These are phyloP conservation scores for Lophius piscatorius DNA, from an alignment of 2,113 vertebrate species.

Conservation along the genomic window DNA sequence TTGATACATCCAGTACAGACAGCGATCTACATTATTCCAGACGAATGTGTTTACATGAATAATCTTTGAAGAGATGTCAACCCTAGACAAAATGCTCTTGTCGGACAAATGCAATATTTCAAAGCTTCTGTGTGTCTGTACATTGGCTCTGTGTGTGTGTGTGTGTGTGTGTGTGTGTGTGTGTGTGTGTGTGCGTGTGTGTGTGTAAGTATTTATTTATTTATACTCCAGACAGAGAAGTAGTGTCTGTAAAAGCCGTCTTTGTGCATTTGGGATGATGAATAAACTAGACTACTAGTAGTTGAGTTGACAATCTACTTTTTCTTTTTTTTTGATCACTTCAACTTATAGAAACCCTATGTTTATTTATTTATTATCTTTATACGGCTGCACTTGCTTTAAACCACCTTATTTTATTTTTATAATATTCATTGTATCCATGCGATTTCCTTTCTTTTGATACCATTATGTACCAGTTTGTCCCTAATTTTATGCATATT, in stretches of 20 bases:
- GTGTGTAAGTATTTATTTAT: background rate
- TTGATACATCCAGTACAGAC: conserved; percentile 19
- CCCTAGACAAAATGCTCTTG: conserved; percentile 5
- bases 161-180: background rate
- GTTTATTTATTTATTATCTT: conserved; percentile 3
- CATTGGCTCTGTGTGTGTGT: background rate
- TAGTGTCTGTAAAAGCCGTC: background rate
- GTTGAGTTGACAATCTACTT: no score
- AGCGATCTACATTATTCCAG: conserved; percentile 29
- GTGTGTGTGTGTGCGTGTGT: background rate
- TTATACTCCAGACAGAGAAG: conserved; percentile 5
- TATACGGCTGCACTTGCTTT: no score
- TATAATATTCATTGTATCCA: no score
- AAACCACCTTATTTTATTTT: no score
- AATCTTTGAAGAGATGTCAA: conserved; percentile 41
- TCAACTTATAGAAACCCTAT: conserved; percentile 5
- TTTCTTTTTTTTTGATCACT: conserved; percentile 26
- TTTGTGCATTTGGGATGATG: no score
- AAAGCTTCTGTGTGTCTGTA: conserved; percentile 17
- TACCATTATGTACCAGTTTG: no score
- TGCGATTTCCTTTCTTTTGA: no score
- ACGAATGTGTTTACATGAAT: conserved; percentile 54
- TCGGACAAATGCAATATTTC: conserved; percentile 43
- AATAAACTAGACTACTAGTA: no score
- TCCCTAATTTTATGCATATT: no score